Conservation (phyloP, 2,113 vertebrate genomes). For the Candoia aspera region DNA sequence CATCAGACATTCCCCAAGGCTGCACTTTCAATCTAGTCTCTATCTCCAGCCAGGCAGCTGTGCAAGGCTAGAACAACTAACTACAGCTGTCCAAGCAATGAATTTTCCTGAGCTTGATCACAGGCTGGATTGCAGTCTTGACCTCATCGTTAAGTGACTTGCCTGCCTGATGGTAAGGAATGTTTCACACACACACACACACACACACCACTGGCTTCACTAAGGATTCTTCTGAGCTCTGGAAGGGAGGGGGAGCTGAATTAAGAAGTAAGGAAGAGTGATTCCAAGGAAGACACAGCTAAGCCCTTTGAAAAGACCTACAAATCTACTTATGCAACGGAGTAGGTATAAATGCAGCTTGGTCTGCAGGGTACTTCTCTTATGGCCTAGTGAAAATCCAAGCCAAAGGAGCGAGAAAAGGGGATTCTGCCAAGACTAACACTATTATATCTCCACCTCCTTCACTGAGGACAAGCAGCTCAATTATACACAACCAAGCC, state of each 20-base stretch:
- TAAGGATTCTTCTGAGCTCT: background rate
- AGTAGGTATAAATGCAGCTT: background rate
- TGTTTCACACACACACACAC: fast-evolving
- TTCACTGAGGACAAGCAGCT: background rate
- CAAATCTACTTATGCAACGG: background rate
- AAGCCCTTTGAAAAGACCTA: background rate
- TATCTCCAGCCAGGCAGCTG: background rate
- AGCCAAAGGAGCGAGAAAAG: background rate
- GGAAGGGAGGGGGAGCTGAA: fast-evolving
- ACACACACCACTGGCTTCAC: background rate
- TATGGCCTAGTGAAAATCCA: fast-evolving
- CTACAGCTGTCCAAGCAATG: background rate
- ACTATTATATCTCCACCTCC: background rate
- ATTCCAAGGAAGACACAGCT: background rate
- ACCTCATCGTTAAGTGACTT: conserved; percentile 6
- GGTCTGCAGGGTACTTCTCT: background rate
- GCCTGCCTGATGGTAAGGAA: background rate
- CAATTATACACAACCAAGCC: background rate
- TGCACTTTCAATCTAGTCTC: background rate
- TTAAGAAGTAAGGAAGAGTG: background rate
- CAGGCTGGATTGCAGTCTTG: conserved; percentile 1
- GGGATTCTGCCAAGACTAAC: background rate
- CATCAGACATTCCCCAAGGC: conserved; percentile 8
- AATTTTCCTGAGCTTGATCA: conserved; percentile 20
- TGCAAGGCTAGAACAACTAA: background rate